Evolutionary conservation across 2,888 invertebrate species (phyloP), one percentile per base, ranked within the genome.

Genomic region (Escarpia spicata): DNA sequence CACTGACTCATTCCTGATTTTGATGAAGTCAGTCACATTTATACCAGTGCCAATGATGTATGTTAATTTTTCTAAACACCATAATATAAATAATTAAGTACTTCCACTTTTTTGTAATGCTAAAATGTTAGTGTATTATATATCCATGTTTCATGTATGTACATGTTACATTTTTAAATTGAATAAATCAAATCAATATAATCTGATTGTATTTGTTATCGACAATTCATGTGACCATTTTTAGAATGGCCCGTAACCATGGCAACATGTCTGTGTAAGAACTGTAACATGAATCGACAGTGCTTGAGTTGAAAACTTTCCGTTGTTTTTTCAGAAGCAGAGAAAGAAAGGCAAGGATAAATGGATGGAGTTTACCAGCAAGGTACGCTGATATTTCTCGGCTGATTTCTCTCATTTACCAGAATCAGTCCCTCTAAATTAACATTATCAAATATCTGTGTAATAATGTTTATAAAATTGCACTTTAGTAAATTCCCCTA

Each of bases 341-440:
- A 98, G 98, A 96, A 95, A 94, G 92, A 95, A 95, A 89, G 95
- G 96, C 10, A 95, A 95, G 93, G 96, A 96, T 92, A 95, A 95
- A 44, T 95, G 95, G 95, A 94, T 95, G n/a, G 96, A 95, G 92
- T 94, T 96, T 92, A 95, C 95, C 93, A 98, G 98, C 96, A 98
- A 98, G 98, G 98, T 98, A 96, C 95, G 95, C 52, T 75, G 1
- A 75, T 3, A 26, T 26, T 75, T 26, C 26, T 26, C 0, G 26
- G 75, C 75, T 26, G 75, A 75, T 75, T 75, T 6, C 0, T 6
- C 75, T 75, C 75, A 52, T 52, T 75, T 75, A 26, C 75, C 3
- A 2, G n/a, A 0, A 6, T 26, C 26, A 75, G 0, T 52, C 52
- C 15, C 6, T 75, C 52, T 26, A n/a, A 26, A 75, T 75, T 26